Evolutionary conservation across 1,140 invertebrate species (phyloP).

Genomic region (Cherax destructor): DNA sequence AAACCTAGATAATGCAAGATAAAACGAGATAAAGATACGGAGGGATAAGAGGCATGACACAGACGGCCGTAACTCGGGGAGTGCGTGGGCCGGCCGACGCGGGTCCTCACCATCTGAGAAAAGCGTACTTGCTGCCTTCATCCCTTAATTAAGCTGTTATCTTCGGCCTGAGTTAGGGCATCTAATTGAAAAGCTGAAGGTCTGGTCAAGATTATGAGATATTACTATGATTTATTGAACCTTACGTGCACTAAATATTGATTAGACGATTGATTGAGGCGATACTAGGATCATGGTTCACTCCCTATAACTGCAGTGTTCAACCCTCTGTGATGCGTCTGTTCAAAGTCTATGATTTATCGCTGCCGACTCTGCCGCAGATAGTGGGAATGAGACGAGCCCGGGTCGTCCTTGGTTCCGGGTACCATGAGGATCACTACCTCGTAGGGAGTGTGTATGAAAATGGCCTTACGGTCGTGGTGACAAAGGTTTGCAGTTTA

Average conservation of each 20-base stretch:
- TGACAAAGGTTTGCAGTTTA: not conserved
- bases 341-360: not conserved
- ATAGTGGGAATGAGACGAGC: not conserved
- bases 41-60: not conserved
- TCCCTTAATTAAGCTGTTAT: conserved; percentile 33
- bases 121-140: not conserved
- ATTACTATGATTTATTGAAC: conserved; percentile 17
- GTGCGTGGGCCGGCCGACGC: not conserved
- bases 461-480: not conserved
- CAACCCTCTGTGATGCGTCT: not conserved
- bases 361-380: not conserved
- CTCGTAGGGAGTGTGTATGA: not conserved
- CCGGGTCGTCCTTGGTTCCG: not conserved
- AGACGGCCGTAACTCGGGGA: not conserved
- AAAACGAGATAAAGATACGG: not conserved
- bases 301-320: not conserved
- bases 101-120: not conserved
- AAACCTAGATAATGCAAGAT: no score
- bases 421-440: not conserved
- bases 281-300: not conserved
- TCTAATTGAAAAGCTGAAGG: conserved; percentile 43
- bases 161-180: conserved; percentile 10
- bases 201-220: conserved; percentile 18
- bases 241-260: conserved; percentile 40
- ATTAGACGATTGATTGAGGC: conserved; percentile 19